Base-by-base conservation (phyloP, 1,140 invertebrate genomes). In the Drosophila sulfurigaster region DNA sequence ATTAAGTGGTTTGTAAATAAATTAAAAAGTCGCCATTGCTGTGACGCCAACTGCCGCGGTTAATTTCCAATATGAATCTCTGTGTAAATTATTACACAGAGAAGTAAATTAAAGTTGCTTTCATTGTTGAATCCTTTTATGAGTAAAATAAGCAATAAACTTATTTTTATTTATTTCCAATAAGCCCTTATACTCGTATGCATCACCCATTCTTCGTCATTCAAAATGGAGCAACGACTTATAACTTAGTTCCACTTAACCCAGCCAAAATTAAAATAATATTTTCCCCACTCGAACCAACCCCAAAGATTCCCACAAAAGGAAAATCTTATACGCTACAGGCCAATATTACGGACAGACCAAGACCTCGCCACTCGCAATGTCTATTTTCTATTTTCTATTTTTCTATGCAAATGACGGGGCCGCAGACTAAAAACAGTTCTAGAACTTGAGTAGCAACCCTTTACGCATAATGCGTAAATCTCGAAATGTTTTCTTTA, bases 1-100 rank as follows among this genome's bases (percentile, higher is more conserved):
- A 91, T 91, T 91, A 91, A 91, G 90, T 82, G 90, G 90, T 91
- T 91, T 85, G 90, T 91, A 91, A 91, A 91, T 91, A 91, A 91
- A 90, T 91, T 88, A 68, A 73, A 88, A 77, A 69, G 64, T 70
- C 45, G 52, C 54, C 68, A 72, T 70, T 54, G 49, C 65, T 59
- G 38, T 38, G 30, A 58, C 71, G 57, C 30, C 48, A 63, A 71
- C 32, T 64, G 57, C 57, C 52, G 59, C 25, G 58, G 72, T 70
- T 49, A 70, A 58, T 63, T 48, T 63, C 43, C 25, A 73, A 74
- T 54, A 46, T 60, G 32, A 67, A 64, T 56, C 51, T 48, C 11
- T 57, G 43, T 30, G 30, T 28, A 65, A 35, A 65, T 41, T 57
- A 30, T 65, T 30, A 35, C 4, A 20, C 15, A 65, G 63, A 57